A percentile compares a stretch with the other conserved stretches of the same genome.
These are phyloP conservation scores for Pluvialis apricaria DNA, from an alignment of 2,113 vertebrate genomes.

Conservation along the genomic window DNA sequence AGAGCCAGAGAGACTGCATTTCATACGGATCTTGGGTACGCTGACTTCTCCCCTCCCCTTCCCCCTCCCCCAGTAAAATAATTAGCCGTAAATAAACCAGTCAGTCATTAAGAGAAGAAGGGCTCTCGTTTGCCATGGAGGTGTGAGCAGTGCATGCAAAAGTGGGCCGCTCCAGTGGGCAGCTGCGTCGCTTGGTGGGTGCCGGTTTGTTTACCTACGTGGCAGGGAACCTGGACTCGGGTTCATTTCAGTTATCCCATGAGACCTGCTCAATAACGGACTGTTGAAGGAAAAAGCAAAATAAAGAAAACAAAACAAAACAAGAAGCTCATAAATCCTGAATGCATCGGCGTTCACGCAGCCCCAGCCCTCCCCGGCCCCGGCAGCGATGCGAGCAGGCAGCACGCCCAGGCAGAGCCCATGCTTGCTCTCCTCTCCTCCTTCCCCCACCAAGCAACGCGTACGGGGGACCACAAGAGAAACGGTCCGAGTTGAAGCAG, in stretches of 20 bases:
- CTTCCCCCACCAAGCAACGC: background rate
- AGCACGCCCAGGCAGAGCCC: background rate
- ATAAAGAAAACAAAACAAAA: conserved; percentile 67
- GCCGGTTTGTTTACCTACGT: conserved; percentile 85
- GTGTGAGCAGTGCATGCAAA: conserved; percentile 76
- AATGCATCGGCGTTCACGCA: background rate
- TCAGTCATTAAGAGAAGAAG: background rate
- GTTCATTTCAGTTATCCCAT: conserved; percentile 94
- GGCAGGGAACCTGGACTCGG: conserved; percentile 81
- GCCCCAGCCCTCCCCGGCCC: background rate
- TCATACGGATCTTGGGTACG: background rate
- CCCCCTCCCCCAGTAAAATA: background rate
- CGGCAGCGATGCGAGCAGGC: background rate
- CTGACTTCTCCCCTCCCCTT: background rate
- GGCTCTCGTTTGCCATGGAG: conserved; percentile 45
- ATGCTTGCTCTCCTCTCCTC: background rate
- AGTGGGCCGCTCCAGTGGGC: conserved; percentile 1
- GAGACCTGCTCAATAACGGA: conserved; percentile 97
- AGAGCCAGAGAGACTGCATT: background rate
- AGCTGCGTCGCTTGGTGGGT: conserved; percentile 22
- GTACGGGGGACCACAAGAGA: background rate
- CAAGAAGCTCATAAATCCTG: conserved; percentile 69
- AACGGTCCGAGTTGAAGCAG: background rate
- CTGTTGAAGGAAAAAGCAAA: conserved; percentile 82
- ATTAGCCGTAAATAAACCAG: background rate